phyloP scores from a whole-genome alignment of 2,113 vertebrate genomes.

The Syngnathus floridae region DNA sequence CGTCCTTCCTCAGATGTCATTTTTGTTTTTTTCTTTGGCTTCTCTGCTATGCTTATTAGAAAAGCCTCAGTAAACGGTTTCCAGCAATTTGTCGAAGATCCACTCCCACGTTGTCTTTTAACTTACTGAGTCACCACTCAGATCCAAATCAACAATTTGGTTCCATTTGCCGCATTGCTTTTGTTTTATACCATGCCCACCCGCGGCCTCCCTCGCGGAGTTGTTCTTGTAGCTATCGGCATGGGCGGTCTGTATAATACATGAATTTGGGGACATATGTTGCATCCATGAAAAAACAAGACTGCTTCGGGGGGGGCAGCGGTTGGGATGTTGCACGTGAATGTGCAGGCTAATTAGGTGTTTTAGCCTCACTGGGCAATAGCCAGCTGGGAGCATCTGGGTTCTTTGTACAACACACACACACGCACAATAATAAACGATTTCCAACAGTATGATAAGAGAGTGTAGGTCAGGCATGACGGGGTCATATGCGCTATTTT shows the following conservation, averaged over 20 bases:
- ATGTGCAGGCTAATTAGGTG: constrained; percentile 59
- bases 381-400: constrained; percentile 68
- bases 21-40: not conserved
- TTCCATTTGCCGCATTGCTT: constrained; percentile 10
- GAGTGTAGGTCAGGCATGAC: constrained; percentile 43
- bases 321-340: constrained; percentile 22
- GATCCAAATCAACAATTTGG: constrained; percentile 22
- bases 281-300: constrained; percentile 58
- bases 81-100: constrained; percentile 1
- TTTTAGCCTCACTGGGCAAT: constrained; percentile 63
- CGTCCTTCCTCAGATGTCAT: not conserved
- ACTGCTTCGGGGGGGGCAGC: constrained; percentile 35
- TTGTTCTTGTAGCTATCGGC: constrained; percentile 64
- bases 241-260: constrained; percentile 61
- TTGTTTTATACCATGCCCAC: constrained; percentile 28
- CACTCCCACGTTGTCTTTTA: constrained; percentile 9
- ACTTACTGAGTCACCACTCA: constrained; percentile 10
- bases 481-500: constrained; percentile 57
- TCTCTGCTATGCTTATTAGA: no score
- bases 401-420: constrained; percentile 41
- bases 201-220: constrained; percentile 46
- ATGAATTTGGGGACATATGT: constrained; percentile 54
- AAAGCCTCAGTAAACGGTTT: not conserved
- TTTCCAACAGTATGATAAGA: constrained; percentile 47
- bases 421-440: constrained; percentile 44